phyloP scores from a whole-genome alignment of 2,797 vertebrate genomes.

The Anabacerthia variegaticeps region DNA sequence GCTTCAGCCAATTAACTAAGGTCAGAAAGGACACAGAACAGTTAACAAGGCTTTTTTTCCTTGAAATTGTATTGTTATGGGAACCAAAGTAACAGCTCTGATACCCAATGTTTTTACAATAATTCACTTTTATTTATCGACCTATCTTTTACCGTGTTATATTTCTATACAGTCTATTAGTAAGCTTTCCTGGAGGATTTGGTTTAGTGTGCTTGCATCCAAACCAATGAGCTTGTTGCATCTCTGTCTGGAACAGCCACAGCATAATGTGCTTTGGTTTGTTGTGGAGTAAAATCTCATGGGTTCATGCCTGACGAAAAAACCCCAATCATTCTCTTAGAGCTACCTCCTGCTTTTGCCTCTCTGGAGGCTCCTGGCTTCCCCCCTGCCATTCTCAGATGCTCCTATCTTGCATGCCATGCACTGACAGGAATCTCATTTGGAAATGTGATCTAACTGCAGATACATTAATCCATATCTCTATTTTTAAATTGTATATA shows the following conservation, averaged over 20 bases:
- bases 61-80: background rate
- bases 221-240: background rate
- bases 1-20: background rate
- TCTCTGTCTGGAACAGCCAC: background rate
- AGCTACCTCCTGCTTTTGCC: background rate
- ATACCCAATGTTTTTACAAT: background rate
- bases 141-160: background rate
- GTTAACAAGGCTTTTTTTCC: background rate
- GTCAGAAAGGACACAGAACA: background rate
- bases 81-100: background rate
- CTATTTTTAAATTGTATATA: slow-evolving; percentile 3
- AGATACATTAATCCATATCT: background rate
- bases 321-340: background rate
- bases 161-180: background rate
- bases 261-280: background rate
- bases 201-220: background rate
- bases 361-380: background rate
- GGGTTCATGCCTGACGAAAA: background rate
- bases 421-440: background rate
- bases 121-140: slow-evolving; percentile 12
- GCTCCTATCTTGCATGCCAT: background rate
- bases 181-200: slow-evolving; percentile 3
- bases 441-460: background rate
- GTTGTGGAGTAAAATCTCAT: background rate
- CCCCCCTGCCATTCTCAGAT: background rate